These are phyloP conservation scores for Spodoptera frugiperda DNA, from an alignment of 1,140 invertebrate species.

Conservation along the genomic window DNA sequence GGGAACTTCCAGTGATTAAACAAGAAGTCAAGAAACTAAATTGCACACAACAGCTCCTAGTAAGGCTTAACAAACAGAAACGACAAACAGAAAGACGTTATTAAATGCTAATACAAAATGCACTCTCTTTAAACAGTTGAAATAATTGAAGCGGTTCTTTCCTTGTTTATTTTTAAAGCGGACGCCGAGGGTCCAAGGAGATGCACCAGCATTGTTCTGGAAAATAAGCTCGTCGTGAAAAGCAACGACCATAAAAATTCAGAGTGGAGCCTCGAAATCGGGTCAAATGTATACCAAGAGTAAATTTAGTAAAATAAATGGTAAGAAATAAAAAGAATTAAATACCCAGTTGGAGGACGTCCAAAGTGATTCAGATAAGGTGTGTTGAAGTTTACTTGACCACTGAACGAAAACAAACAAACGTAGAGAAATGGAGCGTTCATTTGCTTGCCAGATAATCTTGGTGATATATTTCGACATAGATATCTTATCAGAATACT, in stretches of 20 bases:
- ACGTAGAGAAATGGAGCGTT: constrained; percentile 5
- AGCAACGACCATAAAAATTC: constrained; percentile 54
- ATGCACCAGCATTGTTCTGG: constrained; percentile 55
- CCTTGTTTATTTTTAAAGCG: constrained; percentile 54
- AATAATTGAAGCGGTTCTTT: constrained; percentile 56
- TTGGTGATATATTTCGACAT: constrained; percentile 5
- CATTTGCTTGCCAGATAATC: constrained; percentile 24
- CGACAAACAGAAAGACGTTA: constrained; percentile 47
- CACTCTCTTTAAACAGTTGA: constrained; percentile 45
- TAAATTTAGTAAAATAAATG: constrained; percentile 38
- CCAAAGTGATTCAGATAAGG: constrained; percentile 47
- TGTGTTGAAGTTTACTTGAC: constrained; percentile 44
- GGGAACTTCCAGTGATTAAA: constrained; percentile 32
- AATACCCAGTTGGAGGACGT: constrained; percentile 47
- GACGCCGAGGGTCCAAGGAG: constrained; percentile 35
- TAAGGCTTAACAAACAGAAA: constrained; percentile 35
- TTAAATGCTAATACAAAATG: constrained; percentile 52
- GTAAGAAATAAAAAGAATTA: constrained; percentile 38
- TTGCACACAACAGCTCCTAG: constrained; percentile 23
- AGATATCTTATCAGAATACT: constrained; percentile 7
- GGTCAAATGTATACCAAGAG: constrained; percentile 48
- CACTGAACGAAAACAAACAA: constrained; percentile 40
- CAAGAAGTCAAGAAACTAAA: constrained; percentile 36
- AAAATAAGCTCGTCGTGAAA: constrained; percentile 56
- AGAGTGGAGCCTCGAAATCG: constrained; percentile 47